Conservation (phyloP, 2,113 vertebrate genomes). For the Arizona elegans region DNA sequence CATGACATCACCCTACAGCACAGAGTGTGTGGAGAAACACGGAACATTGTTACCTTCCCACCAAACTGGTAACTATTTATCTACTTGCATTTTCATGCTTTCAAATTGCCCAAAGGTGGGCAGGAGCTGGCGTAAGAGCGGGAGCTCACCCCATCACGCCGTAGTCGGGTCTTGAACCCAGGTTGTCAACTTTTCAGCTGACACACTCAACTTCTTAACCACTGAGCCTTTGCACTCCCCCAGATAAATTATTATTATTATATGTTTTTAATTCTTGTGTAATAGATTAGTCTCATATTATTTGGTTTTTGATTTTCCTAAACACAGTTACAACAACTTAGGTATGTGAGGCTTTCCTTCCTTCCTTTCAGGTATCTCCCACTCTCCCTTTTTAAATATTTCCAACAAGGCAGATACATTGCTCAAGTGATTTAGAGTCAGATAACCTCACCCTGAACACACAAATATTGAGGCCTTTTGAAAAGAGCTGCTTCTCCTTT, state of each 20-base stretch:
- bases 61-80: not conserved
- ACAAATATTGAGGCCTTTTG: not conserved
- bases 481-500: not conserved
- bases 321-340: not conserved
- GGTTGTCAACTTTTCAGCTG: not conserved
- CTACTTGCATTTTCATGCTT: not conserved
- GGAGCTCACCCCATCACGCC: not conserved
- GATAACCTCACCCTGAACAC: not conserved
- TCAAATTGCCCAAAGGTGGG: not conserved
- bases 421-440: not conserved
- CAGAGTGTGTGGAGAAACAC: not conserved
- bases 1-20: not conserved
- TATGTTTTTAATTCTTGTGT: not conserved
- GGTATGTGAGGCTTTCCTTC: not conserved
- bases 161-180: not conserved
- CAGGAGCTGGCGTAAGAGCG: not conserved
- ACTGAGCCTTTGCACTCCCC: not conserved
- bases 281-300: not conserved
- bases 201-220: not conserved
- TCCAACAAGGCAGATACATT: not conserved
- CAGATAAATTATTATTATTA: constrained; percentile 11
- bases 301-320: constrained; percentile 1
- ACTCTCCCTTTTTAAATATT: not conserved
- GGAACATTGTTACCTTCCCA: not conserved
- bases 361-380: not conserved